Evolutionary conservation across 2,113 vertebrate genomes (phyloP).

Genomic region (Alces alces): DNA sequence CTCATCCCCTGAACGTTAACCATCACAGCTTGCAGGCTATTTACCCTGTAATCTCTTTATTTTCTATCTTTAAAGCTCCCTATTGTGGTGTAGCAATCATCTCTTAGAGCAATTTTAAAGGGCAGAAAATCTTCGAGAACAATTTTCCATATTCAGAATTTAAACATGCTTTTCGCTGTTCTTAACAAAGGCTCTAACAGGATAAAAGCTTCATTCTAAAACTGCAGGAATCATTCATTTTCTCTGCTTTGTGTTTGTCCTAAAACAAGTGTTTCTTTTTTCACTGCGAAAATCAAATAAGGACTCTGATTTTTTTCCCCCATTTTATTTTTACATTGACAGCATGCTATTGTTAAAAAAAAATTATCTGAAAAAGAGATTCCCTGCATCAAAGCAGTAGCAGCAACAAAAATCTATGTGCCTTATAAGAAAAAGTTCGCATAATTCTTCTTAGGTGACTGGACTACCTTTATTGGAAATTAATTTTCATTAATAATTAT

Average conservation of each 20-base stretch:
- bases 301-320: background rate
- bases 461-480: background rate
- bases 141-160: slow-evolving; percentile 62
- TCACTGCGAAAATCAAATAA: slow-evolving; percentile 44
- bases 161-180: slow-evolving; percentile 53
- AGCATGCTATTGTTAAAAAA: background rate
- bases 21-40: slow-evolving; percentile 60
- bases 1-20: slow-evolving; percentile 65
- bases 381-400: background rate
- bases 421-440: background rate
- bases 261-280: slow-evolving; percentile 66
- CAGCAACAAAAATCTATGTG: background rate
- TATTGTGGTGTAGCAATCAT: slow-evolving; percentile 49
- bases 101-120: slow-evolving; percentile 67
- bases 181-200: slow-evolving; percentile 60
- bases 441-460: background rate
- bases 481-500: slow-evolving; percentile 44
- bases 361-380: background rate
- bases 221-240: slow-evolving; percentile 58
- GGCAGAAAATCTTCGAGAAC: slow-evolving; percentile 25
- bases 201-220: slow-evolving; percentile 67
- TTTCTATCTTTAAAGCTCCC: slow-evolving; percentile 64
- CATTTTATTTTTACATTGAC: slow-evolving; percentile 28
- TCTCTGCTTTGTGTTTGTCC: slow-evolving; percentile 43
- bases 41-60: slow-evolving; percentile 68